Evolutionary conservation across 2,113 vertebrate genomes (phyloP).

Genomic region (Edolisoma coerulescens): DNA sequence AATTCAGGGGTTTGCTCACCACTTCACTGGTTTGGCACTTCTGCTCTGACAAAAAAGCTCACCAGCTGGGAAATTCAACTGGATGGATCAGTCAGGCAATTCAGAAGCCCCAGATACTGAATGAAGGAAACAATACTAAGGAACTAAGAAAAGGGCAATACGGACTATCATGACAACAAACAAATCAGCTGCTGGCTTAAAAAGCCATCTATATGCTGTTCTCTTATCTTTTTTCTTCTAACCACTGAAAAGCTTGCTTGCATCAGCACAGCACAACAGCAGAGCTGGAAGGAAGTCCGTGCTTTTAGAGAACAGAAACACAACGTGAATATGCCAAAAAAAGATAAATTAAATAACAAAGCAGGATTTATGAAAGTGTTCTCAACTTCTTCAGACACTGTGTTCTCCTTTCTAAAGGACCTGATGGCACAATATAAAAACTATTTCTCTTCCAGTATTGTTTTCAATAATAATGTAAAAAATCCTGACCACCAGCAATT

Average conservation of each 20-base stretch:
- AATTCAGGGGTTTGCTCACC: not conserved
- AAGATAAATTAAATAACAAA: not conserved
- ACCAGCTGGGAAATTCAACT: not conserved
- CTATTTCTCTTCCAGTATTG: not conserved
- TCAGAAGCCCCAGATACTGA: not conserved
- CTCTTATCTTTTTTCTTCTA: not conserved
- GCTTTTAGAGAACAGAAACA: not conserved
- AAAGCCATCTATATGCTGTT: not conserved
- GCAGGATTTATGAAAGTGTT: not conserved
- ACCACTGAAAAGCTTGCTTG: not conserved
- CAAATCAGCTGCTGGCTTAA: not conserved
- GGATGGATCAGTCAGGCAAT: not conserved
- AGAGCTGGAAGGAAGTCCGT: not conserved
- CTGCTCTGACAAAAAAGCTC: not conserved
- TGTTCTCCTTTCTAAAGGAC: not conserved
- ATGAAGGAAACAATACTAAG: not conserved
- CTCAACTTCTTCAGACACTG: not conserved
- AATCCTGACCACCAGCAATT: not conserved
- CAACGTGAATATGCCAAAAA: not conserved
- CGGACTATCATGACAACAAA: not conserved
- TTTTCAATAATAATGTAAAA: not conserved
- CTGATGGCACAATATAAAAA: not conserved
- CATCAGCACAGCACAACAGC: not conserved
- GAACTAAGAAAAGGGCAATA: not conserved
- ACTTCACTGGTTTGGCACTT: not conserved